Conservation (phyloP, 2,888 invertebrate genomes). For the Trachelus troglodyta region DNA sequence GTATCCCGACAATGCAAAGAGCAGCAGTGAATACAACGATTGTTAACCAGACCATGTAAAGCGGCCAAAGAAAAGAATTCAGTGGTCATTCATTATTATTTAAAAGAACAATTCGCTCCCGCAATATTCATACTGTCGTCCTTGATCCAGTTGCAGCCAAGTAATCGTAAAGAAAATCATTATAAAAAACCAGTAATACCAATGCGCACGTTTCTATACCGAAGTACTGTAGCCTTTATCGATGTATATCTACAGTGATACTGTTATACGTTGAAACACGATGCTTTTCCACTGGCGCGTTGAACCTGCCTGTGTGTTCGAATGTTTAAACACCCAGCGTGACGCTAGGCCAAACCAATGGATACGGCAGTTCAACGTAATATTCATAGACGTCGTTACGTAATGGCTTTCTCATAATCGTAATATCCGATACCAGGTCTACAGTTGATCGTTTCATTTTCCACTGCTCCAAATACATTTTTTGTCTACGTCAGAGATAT, state of each 20-base stretch:
- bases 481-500: neutral
- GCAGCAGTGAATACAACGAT: neutral
- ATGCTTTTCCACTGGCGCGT: neutral
- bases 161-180: neutral
- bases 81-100: neutral
- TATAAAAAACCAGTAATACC: neutral
- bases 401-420: neutral
- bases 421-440: neutral
- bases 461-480: neutral
- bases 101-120: neutral
- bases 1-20: neutral
- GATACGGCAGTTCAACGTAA: neutral
- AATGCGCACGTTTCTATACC: neutral
- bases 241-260: neutral
- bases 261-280: neutral
- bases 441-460: neutral
- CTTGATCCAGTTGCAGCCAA: neutral
- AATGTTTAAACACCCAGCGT: neutral
- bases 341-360: neutral
- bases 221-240: neutral
- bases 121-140: neutral
- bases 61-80: neutral
- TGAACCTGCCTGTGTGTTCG: neutral
- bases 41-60: neutral
- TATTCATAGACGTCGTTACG: neutral